Evolutionary conservation across 2,797 vertebrate genomes (phyloP).

Genomic region (Melanotaenia trifasciata): DNA sequence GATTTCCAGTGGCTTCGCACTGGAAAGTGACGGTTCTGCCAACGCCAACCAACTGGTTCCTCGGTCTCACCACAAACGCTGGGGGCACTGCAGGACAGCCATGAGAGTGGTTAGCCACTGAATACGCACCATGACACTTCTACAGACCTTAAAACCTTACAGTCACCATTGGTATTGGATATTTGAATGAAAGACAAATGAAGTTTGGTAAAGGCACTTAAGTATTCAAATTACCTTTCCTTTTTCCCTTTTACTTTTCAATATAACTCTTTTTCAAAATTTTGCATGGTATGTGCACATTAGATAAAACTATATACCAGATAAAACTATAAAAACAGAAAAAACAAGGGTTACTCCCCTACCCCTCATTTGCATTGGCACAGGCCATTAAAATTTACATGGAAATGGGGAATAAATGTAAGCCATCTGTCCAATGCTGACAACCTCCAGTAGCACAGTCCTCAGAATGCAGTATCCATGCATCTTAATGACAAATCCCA

Average conservation of each 20-base stretch:
- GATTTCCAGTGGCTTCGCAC: conserved; percentile 97
- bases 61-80: conserved; percentile 93
- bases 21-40: conserved; percentile 97
- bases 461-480: conserved; percentile 84
- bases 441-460: conserved; percentile 83
- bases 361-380: conserved; percentile 88
- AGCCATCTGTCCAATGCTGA: conserved; percentile 91
- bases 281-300: conserved; percentile 23
- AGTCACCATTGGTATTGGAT: conserved; percentile 26
- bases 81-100: conserved; percentile 89
- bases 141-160: conserved; percentile 17
- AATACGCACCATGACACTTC: conserved; percentile 28
- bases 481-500: conserved; percentile 86
- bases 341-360: conserved; percentile 77
- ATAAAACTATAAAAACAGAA: conserved; percentile 19
- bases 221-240: conserved; percentile 24
- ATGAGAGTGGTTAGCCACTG: conserved; percentile 45
- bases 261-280: conserved; percentile 23
- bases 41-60: conserved; percentile 95
- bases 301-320: conserved; percentile 37
- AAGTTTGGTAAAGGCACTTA: conserved; percentile 18
- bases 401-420: conserved; percentile 89
- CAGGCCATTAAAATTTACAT: conserved; percentile 89
- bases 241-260: background rate
- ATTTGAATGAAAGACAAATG: conserved; percentile 38